Base-by-base conservation (phyloP, 2,113 vertebrate species). In the Acrocephalus arundinaceus region DNA sequence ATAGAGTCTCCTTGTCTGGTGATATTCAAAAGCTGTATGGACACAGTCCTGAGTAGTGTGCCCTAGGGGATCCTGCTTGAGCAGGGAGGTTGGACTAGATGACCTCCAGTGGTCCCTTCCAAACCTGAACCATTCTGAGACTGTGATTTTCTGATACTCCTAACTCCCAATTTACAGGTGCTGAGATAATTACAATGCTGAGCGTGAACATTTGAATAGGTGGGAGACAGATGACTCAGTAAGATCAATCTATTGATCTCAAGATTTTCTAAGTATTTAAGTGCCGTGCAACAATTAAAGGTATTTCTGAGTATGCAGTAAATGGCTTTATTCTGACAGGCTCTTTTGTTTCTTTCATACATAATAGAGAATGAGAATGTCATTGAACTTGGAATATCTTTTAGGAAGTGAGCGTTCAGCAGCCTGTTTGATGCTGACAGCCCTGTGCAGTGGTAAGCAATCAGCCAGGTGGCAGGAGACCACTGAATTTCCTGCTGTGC, bases 181-280 rank as follows among this genome's bases (percentile, higher is more conserved):
- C 54, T 91, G 78, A 85, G 46, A n/a, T 59, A 90, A 88, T 96
- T 96, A 27, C 39, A 88, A 41, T 80, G 78, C 72, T 83, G 37
- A 80, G 55, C 55, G 80, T 39, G 71, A 91, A 54, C 62, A 67
- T 52, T 75, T 90, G 61, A 94, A 90, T 71, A 74, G 51, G 52
- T 92, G 59, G n/a, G 85, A 96, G 87, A 93, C 78, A 93, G 79
- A 88, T 93, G 85, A 93, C 83, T 90, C 75, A 67, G 59, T 89
- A 61, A 91, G 27, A 93, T 96, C 92, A 71, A 87, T 87, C 63
- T 93, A 93, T 88, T 81, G 94, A 95, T 94, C 90, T 90, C 72
- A 65, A 88, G 73, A 90, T 92, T 90, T 94, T 86, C 45, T 90
- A 86, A 87, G 95, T 52, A 95, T 96, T 88, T 93, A 91, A 96